Evolutionary conservation across 64 coral and sea anemone genomes (phyloP).

Genomic region (Montipora capricornis): DNA sequence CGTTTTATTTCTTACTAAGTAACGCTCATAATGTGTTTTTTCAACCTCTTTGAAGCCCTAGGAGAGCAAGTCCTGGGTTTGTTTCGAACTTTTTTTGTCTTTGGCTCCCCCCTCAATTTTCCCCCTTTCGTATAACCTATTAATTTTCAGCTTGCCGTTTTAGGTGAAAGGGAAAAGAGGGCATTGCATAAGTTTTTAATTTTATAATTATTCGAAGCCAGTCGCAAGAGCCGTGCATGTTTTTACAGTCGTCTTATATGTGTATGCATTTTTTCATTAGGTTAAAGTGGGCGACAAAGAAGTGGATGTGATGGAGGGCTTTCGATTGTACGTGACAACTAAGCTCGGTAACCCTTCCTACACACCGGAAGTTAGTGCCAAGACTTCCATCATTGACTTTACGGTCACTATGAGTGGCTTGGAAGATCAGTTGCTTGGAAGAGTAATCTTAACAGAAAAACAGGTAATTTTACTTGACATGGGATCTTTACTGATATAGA

Average conservation of each 20-base stretch:
- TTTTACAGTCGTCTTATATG: neutral
- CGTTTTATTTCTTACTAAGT: too few species aligned
- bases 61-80: too few species aligned
- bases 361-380: conserved; percentile 98
- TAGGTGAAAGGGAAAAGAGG: neutral
- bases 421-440: conserved; percentile 98
- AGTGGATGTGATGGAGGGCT: conserved; percentile 95
- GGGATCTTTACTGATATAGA: neutral
- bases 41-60: too few species aligned
- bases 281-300: conserved; percentile 99
- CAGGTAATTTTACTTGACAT: conserved; percentile 60
- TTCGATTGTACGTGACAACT: conserved; percentile 93
- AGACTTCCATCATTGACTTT: conserved; percentile 99
- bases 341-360: conserved; percentile 99
- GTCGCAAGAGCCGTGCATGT: neutral
- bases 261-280: conserved; percentile 15
- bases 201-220: neutral
- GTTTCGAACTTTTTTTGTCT: too few species aligned
- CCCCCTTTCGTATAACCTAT: too few species aligned
- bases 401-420: conserved; percentile 99
- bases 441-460: conserved; percentile 98
- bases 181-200: neutral
- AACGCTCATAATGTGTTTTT: too few species aligned
- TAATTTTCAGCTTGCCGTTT: neutral
- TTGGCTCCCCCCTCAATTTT: too few species aligned